These are phyloP conservation scores for Micropoecilia bifurca DNA, from an alignment of 2,797 vertebrate species.

Conservation along the genomic window DNA sequence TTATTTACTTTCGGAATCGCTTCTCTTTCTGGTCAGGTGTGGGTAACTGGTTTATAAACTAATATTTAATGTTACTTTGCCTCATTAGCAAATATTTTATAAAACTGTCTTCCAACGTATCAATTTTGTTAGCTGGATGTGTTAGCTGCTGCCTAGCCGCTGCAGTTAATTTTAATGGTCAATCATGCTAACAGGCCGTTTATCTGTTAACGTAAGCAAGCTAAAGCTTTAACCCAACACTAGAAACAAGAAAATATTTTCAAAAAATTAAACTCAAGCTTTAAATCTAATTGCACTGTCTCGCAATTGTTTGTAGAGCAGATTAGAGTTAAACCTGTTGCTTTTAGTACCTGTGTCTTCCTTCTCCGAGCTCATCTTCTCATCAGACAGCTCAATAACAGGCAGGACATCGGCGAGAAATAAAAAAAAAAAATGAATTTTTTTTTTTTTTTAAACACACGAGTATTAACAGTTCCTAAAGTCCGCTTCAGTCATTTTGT, in stretches of 20 bases:
- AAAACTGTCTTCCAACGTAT: background rate
- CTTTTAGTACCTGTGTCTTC: constrained; percentile 63
- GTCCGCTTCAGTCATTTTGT: constrained; percentile 18
- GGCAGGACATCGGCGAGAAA: background rate
- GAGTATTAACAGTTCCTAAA: background rate
- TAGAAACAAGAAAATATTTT: constrained; percentile 2
- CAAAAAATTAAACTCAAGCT: background rate
- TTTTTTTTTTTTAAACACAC: no score
- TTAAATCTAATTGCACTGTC: background rate
- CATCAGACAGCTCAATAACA: constrained; percentile 53
- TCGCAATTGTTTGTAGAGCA: background rate
- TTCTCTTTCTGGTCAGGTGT: background rate
- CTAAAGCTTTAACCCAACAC: constrained; percentile 22
- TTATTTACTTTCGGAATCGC: background rate
- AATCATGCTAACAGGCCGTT: constrained; percentile 53
- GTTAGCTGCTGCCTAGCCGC: constrained; percentile 50
- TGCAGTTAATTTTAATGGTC: constrained; percentile 10
- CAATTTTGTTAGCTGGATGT: background rate
- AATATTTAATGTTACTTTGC: background rate
- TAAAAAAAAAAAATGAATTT: background rate
- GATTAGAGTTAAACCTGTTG: constrained; percentile 27
- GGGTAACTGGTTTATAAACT: background rate
- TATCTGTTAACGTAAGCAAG: background rate
- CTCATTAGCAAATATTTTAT: background rate
- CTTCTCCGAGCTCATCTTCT: constrained; percentile 42